phyloP scores from a whole-genome alignment of 2,113 vertebrate species.

The Colistium nudipinnis region DNA sequence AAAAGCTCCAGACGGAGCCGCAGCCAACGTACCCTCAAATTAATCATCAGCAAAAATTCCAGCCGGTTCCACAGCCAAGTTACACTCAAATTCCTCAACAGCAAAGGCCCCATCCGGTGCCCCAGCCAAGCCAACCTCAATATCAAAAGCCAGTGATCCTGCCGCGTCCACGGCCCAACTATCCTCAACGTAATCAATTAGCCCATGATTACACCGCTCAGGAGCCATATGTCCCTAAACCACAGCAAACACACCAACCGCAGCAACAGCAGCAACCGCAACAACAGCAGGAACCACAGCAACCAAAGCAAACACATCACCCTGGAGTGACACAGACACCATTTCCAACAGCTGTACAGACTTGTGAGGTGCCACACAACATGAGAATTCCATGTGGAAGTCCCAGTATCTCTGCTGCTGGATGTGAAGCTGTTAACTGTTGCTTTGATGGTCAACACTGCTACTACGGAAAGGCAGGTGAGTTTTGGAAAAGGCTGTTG shows the following conservation, averaged over 20 bases:
- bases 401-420: conserved; percentile 7
- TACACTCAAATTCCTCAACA: background rate
- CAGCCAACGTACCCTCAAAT: background rate
- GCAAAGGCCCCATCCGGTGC: background rate
- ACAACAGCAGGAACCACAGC: background rate
- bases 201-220: background rate
- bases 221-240: background rate
- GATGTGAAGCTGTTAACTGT: conserved; percentile 53
- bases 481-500: background rate
- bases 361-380: conserved; percentile 28
- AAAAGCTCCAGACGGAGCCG: no score
- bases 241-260: background rate
- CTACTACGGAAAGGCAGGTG: conserved; percentile 72
- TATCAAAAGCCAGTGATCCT: background rate
- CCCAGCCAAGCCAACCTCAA: no score
- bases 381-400: conserved; percentile 61
- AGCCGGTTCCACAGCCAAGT: background rate
- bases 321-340: no score
- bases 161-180: background rate
- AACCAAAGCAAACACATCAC: no score
- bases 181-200: background rate
- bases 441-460: conserved; percentile 65
- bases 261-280: background rate
- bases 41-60: background rate
- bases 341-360: background rate